A percentile compares a stretch with the other conserved stretches of the same genome.
Conservation (phyloP, 2,888 invertebrate species). For the Stenurella melanura region DNA sequence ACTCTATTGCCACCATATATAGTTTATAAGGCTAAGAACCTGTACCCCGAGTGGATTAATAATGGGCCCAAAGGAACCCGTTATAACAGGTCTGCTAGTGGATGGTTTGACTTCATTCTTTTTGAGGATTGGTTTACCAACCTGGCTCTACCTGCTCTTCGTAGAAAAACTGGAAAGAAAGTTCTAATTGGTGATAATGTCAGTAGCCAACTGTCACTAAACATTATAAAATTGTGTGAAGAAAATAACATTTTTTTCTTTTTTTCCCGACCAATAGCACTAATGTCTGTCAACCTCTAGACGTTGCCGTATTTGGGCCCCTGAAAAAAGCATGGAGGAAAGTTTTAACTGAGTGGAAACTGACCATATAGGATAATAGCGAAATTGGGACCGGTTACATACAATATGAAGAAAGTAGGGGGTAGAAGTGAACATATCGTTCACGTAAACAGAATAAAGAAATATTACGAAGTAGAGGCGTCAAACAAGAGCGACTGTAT, state of each 20-base stretch:
- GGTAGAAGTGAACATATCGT: conserved; percentile 44
- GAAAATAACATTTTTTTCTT: background rate
- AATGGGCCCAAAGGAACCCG: background rate
- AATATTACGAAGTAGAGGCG: background rate
- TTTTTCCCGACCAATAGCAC: background rate
- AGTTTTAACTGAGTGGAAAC: background rate
- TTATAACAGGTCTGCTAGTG: conserved; percentile 1
- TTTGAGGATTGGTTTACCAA: background rate
- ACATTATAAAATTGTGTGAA: background rate
- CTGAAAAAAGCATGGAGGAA: background rate
- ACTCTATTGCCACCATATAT: background rate
- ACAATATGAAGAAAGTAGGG: conserved; percentile 39
- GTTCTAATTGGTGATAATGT: background rate
- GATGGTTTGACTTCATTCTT: conserved; percentile 38
- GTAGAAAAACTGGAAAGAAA: background rate
- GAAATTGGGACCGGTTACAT: conserved; percentile 42
- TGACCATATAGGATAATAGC: conserved; percentile 25
- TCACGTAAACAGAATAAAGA: conserved; percentile 45
- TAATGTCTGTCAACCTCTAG: background rate
- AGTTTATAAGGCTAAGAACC: background rate
- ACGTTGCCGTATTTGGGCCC: background rate
- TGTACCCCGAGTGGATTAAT: conserved; percentile 25
- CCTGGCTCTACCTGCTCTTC: background rate
- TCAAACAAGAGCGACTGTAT: background rate
- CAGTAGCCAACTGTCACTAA: background rate